A percentile compares a stretch with the other conserved stretches of the same genome.
Evolutionary conservation across 2,888 invertebrate genomes (phyloP).

Genomic region (Metopia argyrocephala): DNA sequence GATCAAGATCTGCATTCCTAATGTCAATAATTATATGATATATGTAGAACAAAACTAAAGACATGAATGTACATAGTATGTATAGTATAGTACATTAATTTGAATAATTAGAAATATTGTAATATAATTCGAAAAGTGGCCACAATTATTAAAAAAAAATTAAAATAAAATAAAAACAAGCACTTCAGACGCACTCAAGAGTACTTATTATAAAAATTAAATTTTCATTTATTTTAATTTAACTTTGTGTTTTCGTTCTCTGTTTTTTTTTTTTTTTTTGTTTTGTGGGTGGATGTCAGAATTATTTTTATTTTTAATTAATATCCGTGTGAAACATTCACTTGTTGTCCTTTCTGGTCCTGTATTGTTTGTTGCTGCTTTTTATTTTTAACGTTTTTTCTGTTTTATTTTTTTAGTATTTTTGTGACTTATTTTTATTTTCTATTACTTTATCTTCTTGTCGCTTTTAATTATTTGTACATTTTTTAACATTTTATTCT

Average conservation of each 20-base stretch:
- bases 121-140: too few species aligned
- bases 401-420: too few species aligned
- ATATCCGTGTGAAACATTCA: background rate
- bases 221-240: background rate
- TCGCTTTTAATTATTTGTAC: background rate
- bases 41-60: too few species aligned
- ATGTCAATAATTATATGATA: too few species aligned
- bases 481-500: background rate
- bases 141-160: too few species aligned
- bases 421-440: background rate
- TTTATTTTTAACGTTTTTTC: too few species aligned
- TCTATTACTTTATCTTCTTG: background rate
- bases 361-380: background rate
- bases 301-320: constrained; percentile 18
- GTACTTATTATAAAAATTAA: constrained; percentile 5
- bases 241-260: background rate
- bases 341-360: background rate
- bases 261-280: background rate
- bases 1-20: too few species aligned
- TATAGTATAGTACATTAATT: too few species aligned
- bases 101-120: too few species aligned
- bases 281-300: background rate
- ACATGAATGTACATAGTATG: too few species aligned
- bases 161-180: background rate
- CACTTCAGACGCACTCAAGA: background rate